Percentiles rank a stretch among this genome's conserved stretches.
Evolutionary conservation across 2,113 vertebrate species (phyloP).

Genomic region (Probosciger aterrimus): DNA sequence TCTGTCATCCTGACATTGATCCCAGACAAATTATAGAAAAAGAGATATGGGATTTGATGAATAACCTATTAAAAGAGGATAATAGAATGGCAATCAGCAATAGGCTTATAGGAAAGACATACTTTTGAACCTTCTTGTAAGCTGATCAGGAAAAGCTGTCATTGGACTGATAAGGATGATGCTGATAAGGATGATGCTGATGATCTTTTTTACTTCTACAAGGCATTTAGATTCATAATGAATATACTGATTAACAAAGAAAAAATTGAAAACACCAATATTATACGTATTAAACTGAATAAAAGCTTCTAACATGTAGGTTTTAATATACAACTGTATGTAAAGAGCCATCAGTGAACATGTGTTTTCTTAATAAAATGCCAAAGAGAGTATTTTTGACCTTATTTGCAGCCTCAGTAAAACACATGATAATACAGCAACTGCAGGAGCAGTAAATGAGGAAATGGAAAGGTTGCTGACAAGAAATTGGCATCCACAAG

Average conservation of each 20-base stretch:
- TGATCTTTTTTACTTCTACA: background rate
- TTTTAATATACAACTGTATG: background rate
- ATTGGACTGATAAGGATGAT: background rate
- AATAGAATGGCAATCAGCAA: conserved; percentile 48
- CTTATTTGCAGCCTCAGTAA: background rate
- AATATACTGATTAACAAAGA: background rate
- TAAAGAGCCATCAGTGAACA: background rate
- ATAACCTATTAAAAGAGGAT: conserved; percentile 54
- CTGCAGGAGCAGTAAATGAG: background rate
- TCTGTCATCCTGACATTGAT: conserved; percentile 63
- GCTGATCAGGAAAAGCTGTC: background rate
- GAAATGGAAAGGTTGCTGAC: background rate
- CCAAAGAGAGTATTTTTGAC: background rate
- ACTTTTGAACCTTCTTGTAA: background rate
- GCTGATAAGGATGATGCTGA: background rate
- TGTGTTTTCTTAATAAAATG: background rate
- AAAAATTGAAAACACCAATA: background rate
- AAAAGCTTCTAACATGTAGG: background rate
- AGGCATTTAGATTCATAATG: background rate
- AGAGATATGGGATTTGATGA: conserved; percentile 48
- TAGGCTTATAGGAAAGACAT: background rate
- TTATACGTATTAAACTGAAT: background rate
- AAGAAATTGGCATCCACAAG: background rate
- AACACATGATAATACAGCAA: background rate
- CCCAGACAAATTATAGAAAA: conserved; percentile 49